These are phyloP conservation scores for Cephus spinipes DNA, from an alignment of 2,888 invertebrate genomes.

Conservation along the genomic window DNA sequence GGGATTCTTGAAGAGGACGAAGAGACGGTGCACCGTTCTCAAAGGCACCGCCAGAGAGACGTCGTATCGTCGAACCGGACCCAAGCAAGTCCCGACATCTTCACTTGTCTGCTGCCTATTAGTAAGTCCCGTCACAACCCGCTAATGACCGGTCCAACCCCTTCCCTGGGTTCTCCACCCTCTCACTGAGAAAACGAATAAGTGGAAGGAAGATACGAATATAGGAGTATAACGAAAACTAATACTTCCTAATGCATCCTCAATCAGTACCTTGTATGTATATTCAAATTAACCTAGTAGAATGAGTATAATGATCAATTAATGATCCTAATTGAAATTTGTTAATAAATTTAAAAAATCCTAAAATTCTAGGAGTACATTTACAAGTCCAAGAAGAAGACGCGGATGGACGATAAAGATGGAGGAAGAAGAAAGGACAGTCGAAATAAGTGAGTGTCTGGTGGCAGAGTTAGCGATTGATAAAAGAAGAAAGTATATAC, in stretches of 20 bases:
- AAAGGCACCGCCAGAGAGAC: slow-evolving; percentile 57
- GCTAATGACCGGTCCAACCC: slow-evolving; percentile 54
- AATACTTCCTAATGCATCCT: neutral
- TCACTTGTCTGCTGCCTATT: slow-evolving; percentile 60
- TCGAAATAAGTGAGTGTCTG: slow-evolving; percentile 27
- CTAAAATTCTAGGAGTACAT: neutral
- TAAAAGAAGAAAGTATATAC: slow-evolving; percentile 10
- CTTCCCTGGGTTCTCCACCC: slow-evolving; percentile 8
- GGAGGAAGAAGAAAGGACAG: slow-evolving; percentile 15
- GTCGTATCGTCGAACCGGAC: slow-evolving; percentile 52
- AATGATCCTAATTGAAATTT: neutral
- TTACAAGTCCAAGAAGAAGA: neutral
- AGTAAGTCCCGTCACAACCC: slow-evolving; percentile 56
- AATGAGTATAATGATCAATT: neutral
- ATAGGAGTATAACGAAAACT: neutral
- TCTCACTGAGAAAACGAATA: neutral
- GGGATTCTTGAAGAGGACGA: slow-evolving; percentile 40
- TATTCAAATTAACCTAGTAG: neutral
- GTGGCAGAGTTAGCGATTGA: slow-evolving; percentile 12
- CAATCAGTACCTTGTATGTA: neutral
- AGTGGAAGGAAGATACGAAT: neutral
- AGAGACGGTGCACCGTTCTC: slow-evolving; percentile 47
- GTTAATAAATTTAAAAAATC: neutral
- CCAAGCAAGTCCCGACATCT: slow-evolving; percentile 50
- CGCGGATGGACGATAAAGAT: neutral